Base-by-base conservation (phyloP, 1,140 invertebrate species). In the Mamestra configurata region DNA sequence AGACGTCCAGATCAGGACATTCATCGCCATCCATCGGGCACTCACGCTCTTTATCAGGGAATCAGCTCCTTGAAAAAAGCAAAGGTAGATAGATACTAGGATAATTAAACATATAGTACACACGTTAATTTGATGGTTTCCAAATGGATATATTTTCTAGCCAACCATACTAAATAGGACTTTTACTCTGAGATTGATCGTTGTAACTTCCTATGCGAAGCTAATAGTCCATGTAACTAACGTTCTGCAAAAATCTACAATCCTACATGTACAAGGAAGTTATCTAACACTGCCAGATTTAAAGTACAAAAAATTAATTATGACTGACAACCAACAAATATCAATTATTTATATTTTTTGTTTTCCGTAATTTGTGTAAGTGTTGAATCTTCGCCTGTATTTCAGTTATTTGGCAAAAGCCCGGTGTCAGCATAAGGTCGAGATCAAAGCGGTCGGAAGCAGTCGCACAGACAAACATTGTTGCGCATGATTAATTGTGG, bases 401-500 rank as follows among this genome's bases (percentile, higher is more conserved):
- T 31, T n/a, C 46, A 75, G 35, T 57, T 75, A 43, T 40, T 75
- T 75, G 53, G 35, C 71, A 75, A 59, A 43, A 75, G 24, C 1
- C 57, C 15, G n/a, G 71, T 73, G 71, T 57, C 55, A 40, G 27
- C 53, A 15, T 76, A 49, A 61, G 53, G 40, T 49, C 24, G 57
- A 64, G 22, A 76, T 76, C 73, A 76, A 76, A 76, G 73, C 57
- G 13, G 37, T 27, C 57, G 73, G 73, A 76, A 76, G 73, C 57
- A 64, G 73, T 51, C 57, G 73, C 15, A 27, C 37, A 22, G 35
- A 31, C 40, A 35, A 76, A 76, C 57, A 76, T 49, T 76, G 55
- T 76, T 76, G 73, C 43, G 57, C 18, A 49, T 64, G 73, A 76
- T 76, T 76, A 57, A 76, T 76, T 20, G 24, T 64, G 24, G 46